Evolutionary conservation across 2,888 invertebrate genomes (phyloP).

Genomic region (Axea sp.): DNA sequence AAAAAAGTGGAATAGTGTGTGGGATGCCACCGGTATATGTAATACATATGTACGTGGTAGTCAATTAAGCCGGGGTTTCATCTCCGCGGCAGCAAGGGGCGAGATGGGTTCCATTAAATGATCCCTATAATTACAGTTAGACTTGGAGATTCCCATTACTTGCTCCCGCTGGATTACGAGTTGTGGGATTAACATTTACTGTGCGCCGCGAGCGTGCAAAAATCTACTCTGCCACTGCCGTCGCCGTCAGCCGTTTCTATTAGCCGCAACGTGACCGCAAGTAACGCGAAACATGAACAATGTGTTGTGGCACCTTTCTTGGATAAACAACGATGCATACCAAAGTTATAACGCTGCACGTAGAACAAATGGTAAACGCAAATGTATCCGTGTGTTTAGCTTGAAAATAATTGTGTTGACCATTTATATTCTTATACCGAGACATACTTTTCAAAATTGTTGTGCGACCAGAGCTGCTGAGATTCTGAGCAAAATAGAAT

Average conservation of each 20-base stretch:
- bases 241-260: slow-evolving; percentile 60
- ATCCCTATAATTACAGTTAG: slow-evolving; percentile 75
- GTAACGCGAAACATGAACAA: slow-evolving; percentile 59
- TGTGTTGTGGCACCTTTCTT: slow-evolving; percentile 47
- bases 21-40: slow-evolving; percentile 35
- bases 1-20: slow-evolving; percentile 46
- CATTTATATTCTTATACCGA: slow-evolving; percentile 17
- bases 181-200: slow-evolving; percentile 72
- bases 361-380: slow-evolving; percentile 15
- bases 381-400: slow-evolving; percentile 39
- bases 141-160: slow-evolving; percentile 67
- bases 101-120: slow-evolving; percentile 73
- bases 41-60: slow-evolving; percentile 34
- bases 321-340: slow-evolving; percentile 61
- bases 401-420: slow-evolving; percentile 51
- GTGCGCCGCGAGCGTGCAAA: slow-evolving; percentile 68
- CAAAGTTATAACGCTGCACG: slow-evolving; percentile 29
- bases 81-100: slow-evolving; percentile 60
- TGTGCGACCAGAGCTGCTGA: background rate
- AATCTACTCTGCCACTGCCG: slow-evolving; percentile 65
- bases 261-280: slow-evolving; percentile 61
- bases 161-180: slow-evolving; percentile 66
- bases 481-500: slow-evolving; percentile 27
- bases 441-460: slow-evolving; percentile 30
- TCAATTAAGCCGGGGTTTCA: slow-evolving; percentile 46